A percentile compares a stretch with the other conserved stretches of the same genome.
Evolutionary conservation across 1,140 invertebrate genomes (phyloP).

Genomic region (Aradophagus sp.): DNA sequence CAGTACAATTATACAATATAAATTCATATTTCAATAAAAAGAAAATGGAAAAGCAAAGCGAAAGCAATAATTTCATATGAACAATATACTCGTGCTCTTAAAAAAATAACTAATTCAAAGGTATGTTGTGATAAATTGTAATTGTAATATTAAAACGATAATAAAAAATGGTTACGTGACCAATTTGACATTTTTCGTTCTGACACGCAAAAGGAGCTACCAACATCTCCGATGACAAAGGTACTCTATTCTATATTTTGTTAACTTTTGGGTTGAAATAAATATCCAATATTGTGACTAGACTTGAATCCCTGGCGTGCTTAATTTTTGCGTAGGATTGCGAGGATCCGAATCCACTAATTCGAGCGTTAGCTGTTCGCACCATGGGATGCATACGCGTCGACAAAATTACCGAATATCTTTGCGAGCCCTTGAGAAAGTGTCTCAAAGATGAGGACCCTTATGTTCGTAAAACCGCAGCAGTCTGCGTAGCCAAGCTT

Average conservation of each 20-base stretch:
- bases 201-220: slow-evolving; percentile 76
- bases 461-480: slow-evolving; percentile 99
- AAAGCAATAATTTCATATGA: slow-evolving; percentile 1
- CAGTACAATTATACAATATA: too few relatives aligned
- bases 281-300: slow-evolving; percentile 74
- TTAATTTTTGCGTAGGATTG: slow-evolving; percentile 89
- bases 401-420: slow-evolving; percentile 99
- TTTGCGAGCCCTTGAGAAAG: slow-evolving; percentile 98
- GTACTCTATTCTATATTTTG: slow-evolving; percentile 74
- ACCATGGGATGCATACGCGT: slow-evolving; percentile 99
- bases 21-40: too few relatives aligned
- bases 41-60: slow-evolving; percentile 1
- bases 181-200: slow-evolving; percentile 77
- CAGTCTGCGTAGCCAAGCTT: slow-evolving; percentile 98
- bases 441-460: slow-evolving; percentile 99
- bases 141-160: slow-evolving; percentile 68
- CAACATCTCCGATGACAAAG: slow-evolving; percentile 76
- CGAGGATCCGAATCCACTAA: slow-evolving; percentile 99
- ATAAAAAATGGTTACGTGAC: slow-evolving; percentile 75
- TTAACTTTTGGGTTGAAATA: slow-evolving; percentile 73
- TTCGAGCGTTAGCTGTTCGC: slow-evolving; percentile 97
- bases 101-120: slow-evolving; percentile 70
- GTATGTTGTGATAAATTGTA: slow-evolving; percentile 63
- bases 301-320: slow-evolving; percentile 76
- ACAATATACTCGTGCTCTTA: slow-evolving; percentile 72